Percentiles rank a stretch among this genome's conserved stretches.
Conservation (phyloP, 2,888 invertebrate species). For the Cotesia congregata region DNA sequence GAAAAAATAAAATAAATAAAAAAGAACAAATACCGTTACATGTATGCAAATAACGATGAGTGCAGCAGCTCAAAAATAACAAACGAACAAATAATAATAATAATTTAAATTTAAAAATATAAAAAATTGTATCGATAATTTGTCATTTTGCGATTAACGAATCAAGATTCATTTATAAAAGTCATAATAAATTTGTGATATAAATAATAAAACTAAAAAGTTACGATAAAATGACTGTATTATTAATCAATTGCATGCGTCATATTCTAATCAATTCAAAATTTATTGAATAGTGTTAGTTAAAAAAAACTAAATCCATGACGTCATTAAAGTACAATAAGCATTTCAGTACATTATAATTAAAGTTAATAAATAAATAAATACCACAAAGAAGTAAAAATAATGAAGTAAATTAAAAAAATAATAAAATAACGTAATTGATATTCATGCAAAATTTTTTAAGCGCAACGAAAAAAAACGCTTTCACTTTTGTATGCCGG, state of each 20-base stretch:
- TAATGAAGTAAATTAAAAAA: not conserved
- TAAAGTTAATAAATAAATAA: constrained; percentile 8
- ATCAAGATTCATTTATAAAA: constrained; percentile 56
- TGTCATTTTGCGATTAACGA: constrained; percentile 44
- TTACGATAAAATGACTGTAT: constrained; percentile 44
- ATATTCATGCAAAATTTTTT: constrained; percentile 33
- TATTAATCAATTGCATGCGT: constrained; percentile 44
- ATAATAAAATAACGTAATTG: constrained; percentile 3
- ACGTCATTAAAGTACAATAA: constrained; percentile 42
- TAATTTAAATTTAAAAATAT: constrained; percentile 4
- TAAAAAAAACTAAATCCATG: constrained; percentile 34
- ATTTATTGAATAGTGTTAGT: constrained; percentile 42
- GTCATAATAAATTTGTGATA: constrained; percentile 56
- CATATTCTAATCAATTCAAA: constrained; percentile 43
- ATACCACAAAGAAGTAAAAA: constrained; percentile 13
- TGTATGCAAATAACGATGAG: constrained; percentile 43
- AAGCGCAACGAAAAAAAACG: constrained; percentile 28
- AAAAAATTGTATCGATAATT: constrained; percentile 50
- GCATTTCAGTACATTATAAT: constrained; percentile 33
- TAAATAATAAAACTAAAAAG: constrained; percentile 47
- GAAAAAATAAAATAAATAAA: constrained; percentile 19
- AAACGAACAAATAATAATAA: constrained; percentile 10
- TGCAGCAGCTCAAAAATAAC: constrained; percentile 43
- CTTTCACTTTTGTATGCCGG: constrained; percentile 37
- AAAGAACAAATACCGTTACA: constrained; percentile 18